A percentile compares a stretch with the other conserved stretches of the same genome.
These are phyloP conservation scores for Alexandromys fortis DNA, from an alignment of 2,113 vertebrate species.

Conservation along the genomic window DNA sequence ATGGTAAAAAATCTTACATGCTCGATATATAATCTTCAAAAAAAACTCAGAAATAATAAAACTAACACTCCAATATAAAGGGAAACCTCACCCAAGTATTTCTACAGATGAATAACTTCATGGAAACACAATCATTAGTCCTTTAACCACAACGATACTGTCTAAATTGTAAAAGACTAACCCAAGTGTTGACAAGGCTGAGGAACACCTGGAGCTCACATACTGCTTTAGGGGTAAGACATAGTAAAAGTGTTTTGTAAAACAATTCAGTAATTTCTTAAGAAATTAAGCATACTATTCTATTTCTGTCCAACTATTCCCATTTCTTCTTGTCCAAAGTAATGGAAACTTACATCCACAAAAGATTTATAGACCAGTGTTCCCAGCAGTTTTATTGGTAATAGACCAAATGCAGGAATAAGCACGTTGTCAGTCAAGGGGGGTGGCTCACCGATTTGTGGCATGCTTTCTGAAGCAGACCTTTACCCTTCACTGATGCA, in stretches of 20 bases:
- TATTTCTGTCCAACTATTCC: not conserved
- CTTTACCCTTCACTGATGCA: not conserved
- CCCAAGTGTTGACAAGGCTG: not conserved
- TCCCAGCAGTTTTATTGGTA: not conserved
- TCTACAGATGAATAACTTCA: not conserved
- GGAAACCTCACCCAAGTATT: not conserved
- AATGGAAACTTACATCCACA: not conserved
- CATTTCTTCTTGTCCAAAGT: not conserved
- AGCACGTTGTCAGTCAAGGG: not conserved
- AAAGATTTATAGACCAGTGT: not conserved
- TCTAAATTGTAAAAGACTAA: not conserved
- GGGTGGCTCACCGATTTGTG: not conserved
- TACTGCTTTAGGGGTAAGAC: not conserved
- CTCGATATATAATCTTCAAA: not conserved
- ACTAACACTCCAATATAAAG: slow-evolving; percentile 1
- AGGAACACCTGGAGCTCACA: not conserved
- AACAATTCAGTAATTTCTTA: not conserved
- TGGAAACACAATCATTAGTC: not conserved
- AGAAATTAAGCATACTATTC: not conserved
- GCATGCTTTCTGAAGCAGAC: not conserved
- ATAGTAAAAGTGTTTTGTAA: not conserved
- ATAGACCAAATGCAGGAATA: not conserved
- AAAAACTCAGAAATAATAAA: not conserved
- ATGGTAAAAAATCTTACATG: not conserved
- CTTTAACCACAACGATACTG: not conserved